Conservation (phyloP, 2,888 invertebrate genomes). For the Ernsta delagoae region DNA sequence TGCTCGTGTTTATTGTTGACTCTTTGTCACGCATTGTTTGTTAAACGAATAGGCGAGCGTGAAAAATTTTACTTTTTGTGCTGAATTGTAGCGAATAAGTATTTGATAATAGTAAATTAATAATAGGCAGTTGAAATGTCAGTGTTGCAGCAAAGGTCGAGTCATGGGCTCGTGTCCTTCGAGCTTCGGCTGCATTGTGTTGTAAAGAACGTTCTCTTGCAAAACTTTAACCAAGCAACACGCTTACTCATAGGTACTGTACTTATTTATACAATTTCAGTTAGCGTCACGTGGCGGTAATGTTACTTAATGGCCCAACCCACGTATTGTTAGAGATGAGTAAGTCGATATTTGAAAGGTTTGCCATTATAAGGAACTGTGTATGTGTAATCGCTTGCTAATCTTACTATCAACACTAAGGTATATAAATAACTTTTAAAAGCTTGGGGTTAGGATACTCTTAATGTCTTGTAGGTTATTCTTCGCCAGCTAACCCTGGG, state of each 20-base stretch:
- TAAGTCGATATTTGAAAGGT: conserved; percentile 22
- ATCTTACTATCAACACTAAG: too few species aligned
- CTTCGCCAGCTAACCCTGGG: too few species aligned
- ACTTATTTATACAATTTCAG: conserved; percentile 38
- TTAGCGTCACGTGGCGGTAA: conserved; percentile 39
- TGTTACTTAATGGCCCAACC: conserved; percentile 20
- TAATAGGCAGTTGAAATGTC: conserved; percentile 53
- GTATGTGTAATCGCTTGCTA: not conserved
- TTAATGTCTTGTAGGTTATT: too few species aligned
- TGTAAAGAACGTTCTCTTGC: conserved; percentile 50
- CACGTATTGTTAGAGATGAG: conserved; percentile 29
- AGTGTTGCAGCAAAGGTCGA: conserved; percentile 54
- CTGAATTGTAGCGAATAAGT: conserved; percentile 37
- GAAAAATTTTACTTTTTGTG: not conserved
- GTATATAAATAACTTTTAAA: too few species aligned
- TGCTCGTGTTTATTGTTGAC: conserved; percentile 40
- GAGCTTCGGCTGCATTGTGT: conserved; percentile 43
- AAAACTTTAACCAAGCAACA: conserved; percentile 46
- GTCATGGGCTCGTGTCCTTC: conserved; percentile 48
- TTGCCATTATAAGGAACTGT: conserved; percentile 7
- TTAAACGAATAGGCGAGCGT: conserved; percentile 8
- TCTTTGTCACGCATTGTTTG: conserved; percentile 45
- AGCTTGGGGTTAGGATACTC: too few species aligned
- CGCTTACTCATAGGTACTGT: conserved; percentile 47
- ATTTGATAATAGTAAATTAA: conserved; percentile 45